These are phyloP conservation scores for Rapana venosa DNA, from an alignment of 2,888 invertebrate genomes.

Conservation along the genomic window DNA sequence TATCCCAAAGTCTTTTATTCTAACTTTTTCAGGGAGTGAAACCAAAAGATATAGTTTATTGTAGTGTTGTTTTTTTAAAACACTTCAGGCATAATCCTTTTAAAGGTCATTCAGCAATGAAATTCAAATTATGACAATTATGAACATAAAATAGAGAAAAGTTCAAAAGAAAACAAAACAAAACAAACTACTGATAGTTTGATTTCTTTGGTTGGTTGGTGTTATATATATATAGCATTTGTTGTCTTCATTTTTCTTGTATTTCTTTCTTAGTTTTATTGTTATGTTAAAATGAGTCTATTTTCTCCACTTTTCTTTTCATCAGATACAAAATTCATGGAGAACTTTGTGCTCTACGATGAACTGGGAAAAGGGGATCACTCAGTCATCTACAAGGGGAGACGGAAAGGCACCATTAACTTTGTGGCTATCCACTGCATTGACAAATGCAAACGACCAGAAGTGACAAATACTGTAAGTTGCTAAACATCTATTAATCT, in stretches of 20 bases:
- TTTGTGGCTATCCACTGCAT: conserved; percentile 79
- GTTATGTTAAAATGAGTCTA: not conserved
- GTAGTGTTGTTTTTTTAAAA: no score
- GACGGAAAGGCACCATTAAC: conserved; percentile 78
- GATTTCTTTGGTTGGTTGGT: not conserved
- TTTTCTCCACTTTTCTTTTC: not conserved
- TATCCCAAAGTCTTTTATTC: no score
- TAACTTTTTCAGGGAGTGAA: no score
- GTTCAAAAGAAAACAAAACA: no score
- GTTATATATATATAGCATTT: not conserved
- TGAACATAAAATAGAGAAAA: no score
- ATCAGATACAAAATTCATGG: conserved; percentile 66
- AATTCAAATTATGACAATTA: no score
- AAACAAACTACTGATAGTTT: no score
- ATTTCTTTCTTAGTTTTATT: not conserved
- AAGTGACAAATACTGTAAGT: conserved; percentile 78
- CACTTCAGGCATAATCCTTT: no score
- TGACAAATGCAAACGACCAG: conserved; percentile 77
- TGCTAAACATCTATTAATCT: not conserved
- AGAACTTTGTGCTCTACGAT: conserved; percentile 79
- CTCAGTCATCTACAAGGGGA: conserved; percentile 78
- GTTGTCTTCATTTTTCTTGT: not conserved
- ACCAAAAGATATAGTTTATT: no score
- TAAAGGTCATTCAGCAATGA: no score
- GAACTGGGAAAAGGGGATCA: conserved; percentile 76